Percentiles rank a stretch among this genome's conserved stretches.
Evolutionary conservation across 2,113 vertebrate genomes (phyloP).

Genomic region (Macrotus californicus): DNA sequence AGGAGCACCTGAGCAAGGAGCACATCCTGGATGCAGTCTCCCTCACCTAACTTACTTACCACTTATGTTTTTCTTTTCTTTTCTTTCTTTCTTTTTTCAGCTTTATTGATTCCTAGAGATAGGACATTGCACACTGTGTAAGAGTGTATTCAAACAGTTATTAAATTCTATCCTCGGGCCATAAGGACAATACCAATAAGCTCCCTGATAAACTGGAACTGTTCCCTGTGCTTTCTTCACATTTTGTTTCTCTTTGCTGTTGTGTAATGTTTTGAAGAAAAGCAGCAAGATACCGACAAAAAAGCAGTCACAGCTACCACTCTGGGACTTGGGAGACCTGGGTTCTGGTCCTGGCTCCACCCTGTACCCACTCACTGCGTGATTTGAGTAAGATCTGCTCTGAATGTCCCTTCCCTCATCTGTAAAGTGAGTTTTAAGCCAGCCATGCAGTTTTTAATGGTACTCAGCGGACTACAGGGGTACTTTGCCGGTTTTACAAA

Average conservation of each 20-base stretch:
- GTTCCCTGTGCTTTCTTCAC: not conserved
- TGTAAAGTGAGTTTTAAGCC: not conserved
- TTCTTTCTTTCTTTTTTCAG: not conserved
- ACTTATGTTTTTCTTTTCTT: not conserved
- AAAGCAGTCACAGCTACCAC: not conserved
- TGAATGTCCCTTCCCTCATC: not conserved
- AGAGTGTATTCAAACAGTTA: not conserved
- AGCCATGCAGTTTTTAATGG: not conserved
- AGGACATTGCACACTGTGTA: not conserved
- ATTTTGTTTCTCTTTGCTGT: not conserved
- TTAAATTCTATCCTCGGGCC: not conserved
- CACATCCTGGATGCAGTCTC: not conserved
- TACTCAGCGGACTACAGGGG: not conserved
- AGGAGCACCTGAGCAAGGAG: not conserved
- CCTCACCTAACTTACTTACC: not conserved
- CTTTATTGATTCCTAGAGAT: not conserved
- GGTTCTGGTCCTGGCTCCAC: not conserved
- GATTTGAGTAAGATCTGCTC: not conserved
- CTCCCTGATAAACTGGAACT: not conserved
- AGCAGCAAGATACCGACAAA: not conserved
- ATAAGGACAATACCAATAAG: not conserved
- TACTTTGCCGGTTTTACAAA: not conserved
- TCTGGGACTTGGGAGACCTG: not conserved
- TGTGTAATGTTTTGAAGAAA: not conserved
- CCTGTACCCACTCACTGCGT: not conserved